Evolutionary conservation across 2,888 invertebrate species (phyloP), one percentile per base, ranked within the genome.

Genomic region (Zygothrica quintamaculata): DNA sequence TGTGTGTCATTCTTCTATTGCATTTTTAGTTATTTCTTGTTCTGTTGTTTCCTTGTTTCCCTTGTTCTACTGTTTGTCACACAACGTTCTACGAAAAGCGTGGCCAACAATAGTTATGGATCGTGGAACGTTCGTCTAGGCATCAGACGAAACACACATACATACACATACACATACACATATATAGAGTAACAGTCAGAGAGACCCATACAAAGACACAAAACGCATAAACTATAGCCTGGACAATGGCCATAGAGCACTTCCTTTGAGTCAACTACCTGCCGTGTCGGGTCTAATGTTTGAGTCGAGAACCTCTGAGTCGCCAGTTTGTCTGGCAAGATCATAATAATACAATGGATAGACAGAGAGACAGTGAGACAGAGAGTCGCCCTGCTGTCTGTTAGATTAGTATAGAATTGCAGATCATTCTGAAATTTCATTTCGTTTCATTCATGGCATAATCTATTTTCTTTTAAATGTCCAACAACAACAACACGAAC

Each of bases 401-500:
- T 53, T 80, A 81, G 80, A 84, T 81, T 81, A 81, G 82, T 81
- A 86, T 65, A 86, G 80, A 86, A 84, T 86, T 81, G 82, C 79
- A 74, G 82, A 85, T 80, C 82, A 82, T 85, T 81, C 80, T 85
- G 80, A 85, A 84, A 82, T 82, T 82, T 85, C 77, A 82, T 82
- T 77, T 74, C 57, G 43, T 72, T 79, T 79, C 82, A 80, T 80
- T 81, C 84, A 84, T 86, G 72, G 42, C 44, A 77, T 84, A 79
- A 84, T 84, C 84, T 84, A 82, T 82, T 85, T 82, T 82, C 85
- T 67, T 85, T 79, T 75, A 81, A 84, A 81, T 77, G 81, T 64
- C 44, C 66, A 70, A 70, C 70, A 70, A 70, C 71, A 48, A 39
- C 48, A 60, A 6, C 7, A 26, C 26, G 26, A 26, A 4, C 26